These are phyloP conservation scores for Zeugodacus cucurbitae DNA, from an alignment of 1,140 invertebrate genomes.

Conservation along the genomic window DNA sequence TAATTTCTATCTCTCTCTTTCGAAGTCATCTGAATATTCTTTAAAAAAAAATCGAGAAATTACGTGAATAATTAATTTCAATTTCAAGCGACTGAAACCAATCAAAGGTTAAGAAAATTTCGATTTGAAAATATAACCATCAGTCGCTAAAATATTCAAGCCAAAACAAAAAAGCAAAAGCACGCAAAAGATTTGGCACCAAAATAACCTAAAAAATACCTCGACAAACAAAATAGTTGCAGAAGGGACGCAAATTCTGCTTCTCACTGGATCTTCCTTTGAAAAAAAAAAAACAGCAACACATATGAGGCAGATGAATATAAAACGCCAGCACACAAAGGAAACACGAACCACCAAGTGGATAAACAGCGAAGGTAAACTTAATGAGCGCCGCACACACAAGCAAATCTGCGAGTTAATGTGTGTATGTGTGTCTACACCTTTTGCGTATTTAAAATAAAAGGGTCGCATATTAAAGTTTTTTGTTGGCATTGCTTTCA, in stretches of 20 bases:
- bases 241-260: conserved; percentile 21
- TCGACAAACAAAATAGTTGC: background rate
- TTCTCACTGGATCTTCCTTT: background rate
- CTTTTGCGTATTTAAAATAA: background rate
- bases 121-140: too few species aligned
- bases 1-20: too few species aligned
- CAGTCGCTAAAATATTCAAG: too few species aligned
- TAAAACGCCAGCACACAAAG: background rate
- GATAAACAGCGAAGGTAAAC: background rate
- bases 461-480: too few species aligned
- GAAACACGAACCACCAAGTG: background rate
- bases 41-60: too few species aligned
- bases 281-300: too few species aligned
- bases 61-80: too few species aligned
- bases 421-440: background rate
- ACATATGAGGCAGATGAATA: background rate
- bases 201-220: background rate
- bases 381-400: background rate
- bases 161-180: too few species aligned
- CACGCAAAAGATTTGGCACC: background rate
- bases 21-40: too few species aligned
- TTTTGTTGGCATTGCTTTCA: too few species aligned
- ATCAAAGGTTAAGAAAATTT: too few species aligned
- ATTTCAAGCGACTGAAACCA: too few species aligned
- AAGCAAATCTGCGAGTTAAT: background rate